phyloP scores from a whole-genome alignment of 2,888 invertebrate genomes.

The Lomographa bimaculata region DNA sequence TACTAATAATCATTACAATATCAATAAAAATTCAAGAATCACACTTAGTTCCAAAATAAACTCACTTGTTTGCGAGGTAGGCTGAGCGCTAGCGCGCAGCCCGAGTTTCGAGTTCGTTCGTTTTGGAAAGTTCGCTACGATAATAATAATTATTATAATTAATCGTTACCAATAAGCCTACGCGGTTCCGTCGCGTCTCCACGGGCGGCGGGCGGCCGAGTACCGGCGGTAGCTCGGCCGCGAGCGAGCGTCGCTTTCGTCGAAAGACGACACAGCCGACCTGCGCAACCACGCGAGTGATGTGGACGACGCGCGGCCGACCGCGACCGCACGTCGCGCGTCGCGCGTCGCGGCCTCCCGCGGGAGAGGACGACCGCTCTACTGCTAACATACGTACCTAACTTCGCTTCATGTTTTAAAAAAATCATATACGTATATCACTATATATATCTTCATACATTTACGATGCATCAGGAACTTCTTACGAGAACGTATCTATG shows the following conservation, averaged over 20 bases:
- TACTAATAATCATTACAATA: constrained; percentile 83
- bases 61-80: constrained; percentile 90
- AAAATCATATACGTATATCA: constrained; percentile 82
- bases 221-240: constrained; percentile 37
- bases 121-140: constrained; percentile 84
- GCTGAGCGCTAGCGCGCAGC: constrained; percentile 83
- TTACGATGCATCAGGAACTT: constrained; percentile 84
- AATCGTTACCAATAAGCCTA: constrained; percentile 82
- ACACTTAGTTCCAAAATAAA: constrained; percentile 90
- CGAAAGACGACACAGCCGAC: constrained; percentile 37
- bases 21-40: constrained; percentile 87
- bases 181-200: constrained; percentile 78
- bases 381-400: constrained; percentile 82
- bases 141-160: constrained; percentile 83
- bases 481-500: constrained; percentile 84
- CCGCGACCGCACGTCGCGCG: too few relatives aligned
- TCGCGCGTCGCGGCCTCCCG: too few relatives aligned
- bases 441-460: constrained; percentile 83
- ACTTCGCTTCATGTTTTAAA: constrained; percentile 81
- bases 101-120: constrained; percentile 85
- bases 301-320: too few relatives aligned
- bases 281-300: constrained; percentile 35
- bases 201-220: constrained; percentile 54
- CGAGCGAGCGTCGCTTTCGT: constrained; percentile 30
- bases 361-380: constrained; percentile 79